These are phyloP conservation scores for Eupithecia pulchellata DNA, from an alignment of 2,888 invertebrate genomes.

Conservation along the genomic window DNA sequence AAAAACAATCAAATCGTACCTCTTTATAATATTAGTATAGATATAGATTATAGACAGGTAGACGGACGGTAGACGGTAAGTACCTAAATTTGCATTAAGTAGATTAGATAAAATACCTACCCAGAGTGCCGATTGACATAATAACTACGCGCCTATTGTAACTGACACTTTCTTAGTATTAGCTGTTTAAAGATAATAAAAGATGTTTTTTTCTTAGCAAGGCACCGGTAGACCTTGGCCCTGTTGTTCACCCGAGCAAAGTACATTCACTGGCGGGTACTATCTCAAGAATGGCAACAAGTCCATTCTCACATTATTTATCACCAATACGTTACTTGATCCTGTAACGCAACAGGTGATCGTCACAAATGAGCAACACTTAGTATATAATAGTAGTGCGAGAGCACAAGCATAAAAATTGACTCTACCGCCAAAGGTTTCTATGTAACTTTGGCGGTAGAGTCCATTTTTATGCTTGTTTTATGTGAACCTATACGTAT, in stretches of 20 bases:
- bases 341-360: constrained; percentile 22
- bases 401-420: background rate
- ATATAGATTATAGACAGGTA: too few relatives aligned
- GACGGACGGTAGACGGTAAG: too few relatives aligned
- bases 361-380: background rate
- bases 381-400: too few relatives aligned
- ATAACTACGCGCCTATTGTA: background rate
- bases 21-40: too few relatives aligned
- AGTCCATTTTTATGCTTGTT: background rate
- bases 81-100: too few relatives aligned
- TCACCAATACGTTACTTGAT: constrained; percentile 18
- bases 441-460: background rate
- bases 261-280: constrained; percentile 26
- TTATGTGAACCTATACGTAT: too few relatives aligned
- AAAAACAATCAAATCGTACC: too few relatives aligned
- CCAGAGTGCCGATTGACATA: too few relatives aligned
- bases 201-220: background rate
- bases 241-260: constrained; percentile 26
- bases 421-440: background rate
- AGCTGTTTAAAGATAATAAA: background rate
- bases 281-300: constrained; percentile 29
- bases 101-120: background rate
- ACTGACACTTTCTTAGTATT: background rate
- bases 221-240: constrained; percentile 32
- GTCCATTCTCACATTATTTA: constrained; percentile 31